phyloP scores from a whole-genome alignment of 2,113 vertebrate genomes.

The Hippocampus zosterae region DNA sequence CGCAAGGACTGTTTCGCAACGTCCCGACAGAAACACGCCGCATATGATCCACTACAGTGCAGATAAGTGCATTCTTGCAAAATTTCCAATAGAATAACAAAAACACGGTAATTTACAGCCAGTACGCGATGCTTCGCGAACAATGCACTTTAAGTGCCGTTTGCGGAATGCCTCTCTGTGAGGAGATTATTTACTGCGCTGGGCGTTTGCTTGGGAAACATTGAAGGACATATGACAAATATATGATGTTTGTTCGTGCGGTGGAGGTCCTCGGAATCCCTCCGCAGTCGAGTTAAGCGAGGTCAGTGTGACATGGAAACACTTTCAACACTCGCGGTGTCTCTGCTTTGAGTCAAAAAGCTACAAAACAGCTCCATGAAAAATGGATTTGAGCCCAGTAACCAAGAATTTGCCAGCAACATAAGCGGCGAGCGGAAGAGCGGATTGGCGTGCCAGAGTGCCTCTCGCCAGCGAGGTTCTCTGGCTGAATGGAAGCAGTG shows the following conservation, averaged over 20 bases:
- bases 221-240: conserved; percentile 29
- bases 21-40: neutral
- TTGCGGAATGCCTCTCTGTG: conserved; percentile 21
- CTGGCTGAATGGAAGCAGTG: conserved; percentile 56
- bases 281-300: conserved; percentile 1
- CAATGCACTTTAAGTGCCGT: conserved; percentile 48
- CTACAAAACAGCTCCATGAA: no score
- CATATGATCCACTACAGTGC: neutral
- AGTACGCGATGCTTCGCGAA: conserved; percentile 42
- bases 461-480: conserved; percentile 37
- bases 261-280: conserved; percentile 23
- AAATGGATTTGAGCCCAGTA: no score
- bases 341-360: conserved; percentile 51
- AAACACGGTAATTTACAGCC: conserved; percentile 27
- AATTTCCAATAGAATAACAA: neutral
- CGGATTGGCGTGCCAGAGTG: conserved; percentile 25
- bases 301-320: conserved; percentile 5
- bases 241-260: conserved; percentile 40
- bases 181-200: conserved; percentile 39
- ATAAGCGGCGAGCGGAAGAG: conserved; percentile 45
- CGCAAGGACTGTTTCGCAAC: neutral
- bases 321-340: conserved; percentile 54
- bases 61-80: neutral
- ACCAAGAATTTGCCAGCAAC: conserved; percentile 11
- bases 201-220: conserved; percentile 46